phyloP scores from a whole-genome alignment of 2,888 invertebrate species.

The Hyposoter didymator region DNA sequence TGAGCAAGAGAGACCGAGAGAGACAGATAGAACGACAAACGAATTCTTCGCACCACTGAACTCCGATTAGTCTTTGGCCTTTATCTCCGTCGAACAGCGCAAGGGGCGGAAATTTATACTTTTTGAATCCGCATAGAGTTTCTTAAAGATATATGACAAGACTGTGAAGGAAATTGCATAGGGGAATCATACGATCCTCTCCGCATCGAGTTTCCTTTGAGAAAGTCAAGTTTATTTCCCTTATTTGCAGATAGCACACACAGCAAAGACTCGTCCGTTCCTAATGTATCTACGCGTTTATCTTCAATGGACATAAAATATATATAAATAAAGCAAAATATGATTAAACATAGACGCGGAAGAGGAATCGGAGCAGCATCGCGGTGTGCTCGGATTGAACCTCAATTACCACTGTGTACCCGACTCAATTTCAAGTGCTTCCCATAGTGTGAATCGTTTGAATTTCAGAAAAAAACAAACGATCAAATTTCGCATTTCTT shows the following conservation, averaged over 20 bases:
- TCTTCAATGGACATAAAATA: not conserved
- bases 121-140: not conserved
- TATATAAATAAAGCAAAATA: not conserved
- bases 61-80: slow-evolving; percentile 54
- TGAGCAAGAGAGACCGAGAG: not conserved
- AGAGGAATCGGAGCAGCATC: not conserved
- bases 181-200: slow-evolving; percentile 1
- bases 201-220: slow-evolving; percentile 3
- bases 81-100: slow-evolving; percentile 39
- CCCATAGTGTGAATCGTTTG: not conserved
- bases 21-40: slow-evolving; percentile 9
- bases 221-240: not conserved
- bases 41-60: slow-evolving; percentile 41
- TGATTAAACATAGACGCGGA: not conserved
- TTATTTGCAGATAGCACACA: not conserved
- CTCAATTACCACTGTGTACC: not conserved
- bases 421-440: not conserved
- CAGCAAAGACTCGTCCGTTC: not conserved
- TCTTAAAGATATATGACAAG: slow-evolving; percentile 8
- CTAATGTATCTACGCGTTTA: not conserved
- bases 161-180: not conserved
- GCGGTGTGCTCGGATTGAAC: not conserved
- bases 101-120: not conserved
- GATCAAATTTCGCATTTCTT: not conserved
- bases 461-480: not conserved